Evolutionary conservation across 2,113 vertebrate genomes (phyloP), one percentile per base, ranked within the genome.

Genomic region (Zeus faber): DNA sequence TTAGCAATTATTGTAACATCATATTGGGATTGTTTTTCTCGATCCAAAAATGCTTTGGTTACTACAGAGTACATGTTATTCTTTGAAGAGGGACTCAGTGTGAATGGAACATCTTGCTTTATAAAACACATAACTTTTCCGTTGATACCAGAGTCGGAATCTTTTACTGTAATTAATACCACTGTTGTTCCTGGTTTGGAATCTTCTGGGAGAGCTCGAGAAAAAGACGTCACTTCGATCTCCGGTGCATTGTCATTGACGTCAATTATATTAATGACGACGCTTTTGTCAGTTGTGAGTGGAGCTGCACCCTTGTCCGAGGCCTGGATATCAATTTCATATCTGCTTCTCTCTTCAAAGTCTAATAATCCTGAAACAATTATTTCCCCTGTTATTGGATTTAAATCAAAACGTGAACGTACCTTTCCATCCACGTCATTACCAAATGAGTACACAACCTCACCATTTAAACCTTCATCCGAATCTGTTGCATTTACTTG

Each of bases 41-140:
- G 45, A 48, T 77, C 77, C 7, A 83, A 62, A 3, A 18, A 0
- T 0, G 0, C 25, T 3, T 59, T 85, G 0, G 79, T 82, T 0
- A 79, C 72, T 22, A 85, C 21, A 0, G 76, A 66, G 7, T 76
- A 85, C 0, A 23, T 65, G 37, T 83, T 83, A 1, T 77, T 64
- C 6, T 82, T 64, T 25, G 59, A 65, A 0, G 81, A 79, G 0
- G 75, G 68, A 2, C 65, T 77, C 18, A 86, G 54, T 8, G 70
- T 67, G 50, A 86, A 86, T 0, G 80, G 72, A 0, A 71, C 57
- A 0, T 61, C 41, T 0, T 60, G 44, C 0, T 4, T n/a, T 20
- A 94, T 81, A n/a, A 59, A 72, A 39, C 90, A 77, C 29, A 79
- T 85, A 10, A 77, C 58, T 51, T 79, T 70, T 2, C 75, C 72